Percentiles rank a stretch among this genome's conserved stretches.
Conservation (phyloP, 2,888 invertebrate genomes). For the Kuschelorhynchus macadamiae region DNA sequence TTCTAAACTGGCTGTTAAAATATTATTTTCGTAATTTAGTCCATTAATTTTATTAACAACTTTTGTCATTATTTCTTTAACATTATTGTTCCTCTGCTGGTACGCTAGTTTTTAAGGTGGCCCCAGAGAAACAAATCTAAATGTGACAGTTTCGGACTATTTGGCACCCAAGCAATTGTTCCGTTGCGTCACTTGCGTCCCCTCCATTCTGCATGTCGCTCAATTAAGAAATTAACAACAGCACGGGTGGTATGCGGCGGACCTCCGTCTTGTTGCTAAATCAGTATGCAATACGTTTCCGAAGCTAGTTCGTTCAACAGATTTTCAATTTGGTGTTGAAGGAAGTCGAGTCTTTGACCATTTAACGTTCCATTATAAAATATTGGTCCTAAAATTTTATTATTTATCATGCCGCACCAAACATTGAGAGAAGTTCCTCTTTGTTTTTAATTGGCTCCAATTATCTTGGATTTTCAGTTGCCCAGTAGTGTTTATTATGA, state of each 20-base stretch:
- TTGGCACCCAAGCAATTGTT: constrained; percentile 1
- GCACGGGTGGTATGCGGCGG: too few species aligned
- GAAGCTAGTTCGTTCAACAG: neutral
- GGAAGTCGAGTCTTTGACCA: too few species aligned
- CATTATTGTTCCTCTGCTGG: neutral
- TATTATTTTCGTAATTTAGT: constrained; percentile 4
- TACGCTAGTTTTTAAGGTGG: constrained; percentile 1
- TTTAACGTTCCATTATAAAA: too few species aligned
- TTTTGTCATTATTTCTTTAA: constrained; percentile 1
- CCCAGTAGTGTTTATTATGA: too few species aligned
- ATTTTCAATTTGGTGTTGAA: too few species aligned
- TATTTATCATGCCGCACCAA: too few species aligned
- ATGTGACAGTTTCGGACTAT: constrained; percentile 2
- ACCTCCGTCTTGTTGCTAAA: too few species aligned
- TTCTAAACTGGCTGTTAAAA: neutral
- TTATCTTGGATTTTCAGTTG: too few species aligned
- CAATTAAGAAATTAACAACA: too few species aligned
- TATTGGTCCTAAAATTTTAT: too few species aligned
- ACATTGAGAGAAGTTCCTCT: too few species aligned
- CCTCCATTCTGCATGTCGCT: neutral
- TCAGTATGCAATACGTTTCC: neutral
- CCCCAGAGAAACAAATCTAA: constrained; percentile 4
- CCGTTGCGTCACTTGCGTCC: neutral
- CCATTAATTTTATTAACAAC: constrained; percentile 2
- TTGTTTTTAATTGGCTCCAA: too few species aligned